Evolutionary conservation across 2,113 vertebrate species (phyloP).

Genomic region (Urocitellus parryii): DNA sequence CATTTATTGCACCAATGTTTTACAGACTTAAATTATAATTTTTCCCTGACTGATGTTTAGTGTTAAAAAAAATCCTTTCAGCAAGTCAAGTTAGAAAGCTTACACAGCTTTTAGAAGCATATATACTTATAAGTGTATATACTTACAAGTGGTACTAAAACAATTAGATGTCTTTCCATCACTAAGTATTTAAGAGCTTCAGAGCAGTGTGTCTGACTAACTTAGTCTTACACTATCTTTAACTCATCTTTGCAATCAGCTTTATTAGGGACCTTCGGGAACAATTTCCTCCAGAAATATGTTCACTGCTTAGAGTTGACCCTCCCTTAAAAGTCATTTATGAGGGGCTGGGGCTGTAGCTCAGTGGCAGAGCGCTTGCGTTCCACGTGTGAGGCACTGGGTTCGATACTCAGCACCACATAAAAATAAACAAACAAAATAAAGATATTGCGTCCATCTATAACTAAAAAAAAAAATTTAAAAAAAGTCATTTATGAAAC

Average conservation of each 20-base stretch:
- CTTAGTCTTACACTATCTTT: neutral
- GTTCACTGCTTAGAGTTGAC: neutral
- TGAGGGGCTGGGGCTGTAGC: too few species aligned
- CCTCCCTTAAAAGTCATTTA: neutral
- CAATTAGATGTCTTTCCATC: neutral
- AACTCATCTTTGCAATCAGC: neutral
- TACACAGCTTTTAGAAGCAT: neutral
- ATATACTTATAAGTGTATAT: neutral
- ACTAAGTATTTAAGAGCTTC: neutral
- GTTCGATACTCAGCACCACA: too few species aligned
- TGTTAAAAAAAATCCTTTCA: neutral
- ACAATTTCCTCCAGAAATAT: neutral
- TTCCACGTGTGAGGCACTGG: too few species aligned
- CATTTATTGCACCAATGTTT: neutral
- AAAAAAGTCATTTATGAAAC: neutral
- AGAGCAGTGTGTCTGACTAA: neutral
- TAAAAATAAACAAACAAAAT: too few species aligned
- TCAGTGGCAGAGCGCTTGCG: too few species aligned
- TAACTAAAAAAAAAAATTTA: too few species aligned
- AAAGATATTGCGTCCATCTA: too few species aligned
- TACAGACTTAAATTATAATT: constrained; percentile 38
- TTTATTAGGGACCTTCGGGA: neutral
- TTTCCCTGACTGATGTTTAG: neutral
- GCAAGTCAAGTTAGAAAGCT: neutral
- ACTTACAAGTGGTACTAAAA: neutral